Percentiles rank a stretch among this genome's conserved stretches.
These are phyloP conservation scores for Temnothorax unifasciatus DNA, from an alignment of 2,888 invertebrate species.

Conservation along the genomic window DNA sequence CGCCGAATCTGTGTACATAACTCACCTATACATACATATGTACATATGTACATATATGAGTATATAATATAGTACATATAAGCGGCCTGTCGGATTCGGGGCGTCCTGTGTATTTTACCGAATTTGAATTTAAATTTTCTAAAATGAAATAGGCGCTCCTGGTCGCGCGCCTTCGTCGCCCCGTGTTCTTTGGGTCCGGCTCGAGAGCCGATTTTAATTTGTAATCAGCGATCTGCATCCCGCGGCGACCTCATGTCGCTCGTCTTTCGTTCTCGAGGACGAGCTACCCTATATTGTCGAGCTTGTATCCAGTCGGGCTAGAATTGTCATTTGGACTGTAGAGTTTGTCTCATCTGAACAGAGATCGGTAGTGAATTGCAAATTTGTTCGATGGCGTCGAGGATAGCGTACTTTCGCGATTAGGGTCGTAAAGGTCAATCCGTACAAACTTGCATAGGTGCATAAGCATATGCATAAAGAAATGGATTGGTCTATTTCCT, in stretches of 20 bases:
- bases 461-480: too few species aligned
- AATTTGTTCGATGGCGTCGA: conserved; percentile 59
- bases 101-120: conserved; percentile 63
- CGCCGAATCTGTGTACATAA: conserved; percentile 17
- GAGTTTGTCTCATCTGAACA: conserved; percentile 58
- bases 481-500: too few species aligned
- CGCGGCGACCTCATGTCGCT: conserved; percentile 27
- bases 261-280: conserved; percentile 15
- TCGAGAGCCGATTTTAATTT: conserved; percentile 73
- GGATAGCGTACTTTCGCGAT: background rate
- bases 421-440: background rate
- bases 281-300: background rate
- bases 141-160: conserved; percentile 67
- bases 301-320: conserved; percentile 50
- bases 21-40: background rate
- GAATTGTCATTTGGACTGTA: conserved; percentile 70
- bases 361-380: conserved; percentile 61
- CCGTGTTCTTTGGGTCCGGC: conserved; percentile 19
- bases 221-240: conserved; percentile 76
- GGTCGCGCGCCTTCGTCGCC: conserved; percentile 6
- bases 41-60: too few species aligned
- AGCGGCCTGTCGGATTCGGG: conserved; percentile 39
- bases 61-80: background rate
- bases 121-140: conserved; percentile 76
- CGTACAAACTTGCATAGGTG: too few species aligned